Conservation (phyloP, 2,888 invertebrate species). For the Ophioninae sp. region DNA sequence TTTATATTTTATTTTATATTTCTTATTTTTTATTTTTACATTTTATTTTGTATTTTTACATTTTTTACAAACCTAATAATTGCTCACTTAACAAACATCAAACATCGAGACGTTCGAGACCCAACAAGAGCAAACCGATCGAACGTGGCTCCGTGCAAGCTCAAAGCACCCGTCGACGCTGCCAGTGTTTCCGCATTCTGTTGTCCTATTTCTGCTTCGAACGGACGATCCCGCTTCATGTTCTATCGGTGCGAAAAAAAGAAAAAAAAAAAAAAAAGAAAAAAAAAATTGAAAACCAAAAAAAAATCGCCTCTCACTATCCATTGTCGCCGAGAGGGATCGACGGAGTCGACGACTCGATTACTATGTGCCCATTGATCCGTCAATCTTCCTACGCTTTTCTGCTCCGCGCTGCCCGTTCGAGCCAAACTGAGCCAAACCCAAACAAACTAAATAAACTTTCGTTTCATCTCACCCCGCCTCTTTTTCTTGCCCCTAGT, state of each 20-base stretch:
- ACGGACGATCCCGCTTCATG: constrained; percentile 44
- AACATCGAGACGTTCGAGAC: constrained; percentile 69
- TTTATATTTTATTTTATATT: no score
- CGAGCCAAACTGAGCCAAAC: no score
- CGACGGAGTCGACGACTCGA: constrained; percentile 55
- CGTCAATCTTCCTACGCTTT: constrained; percentile 49
- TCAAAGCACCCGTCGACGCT: constrained; percentile 60
- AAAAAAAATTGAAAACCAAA: constrained; percentile 33
- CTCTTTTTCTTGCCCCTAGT: no score
- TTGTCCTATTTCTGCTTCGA: constrained; percentile 68
- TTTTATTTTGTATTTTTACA: no score
- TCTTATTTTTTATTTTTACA: no score
- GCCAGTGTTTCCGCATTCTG: constrained; percentile 74
- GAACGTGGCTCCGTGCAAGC: constrained; percentile 60
- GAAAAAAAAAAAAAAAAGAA: constrained; percentile 2
- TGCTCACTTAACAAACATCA: constrained; percentile 60
- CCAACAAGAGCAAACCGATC: constrained; percentile 29
- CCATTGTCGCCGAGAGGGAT: constrained; percentile 59
- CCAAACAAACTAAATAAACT: no score
- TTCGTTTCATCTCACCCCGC: no score
- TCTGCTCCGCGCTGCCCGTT: neutral
- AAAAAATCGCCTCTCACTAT: constrained; percentile 53
- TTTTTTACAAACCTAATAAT: no score
- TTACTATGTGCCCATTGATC: constrained; percentile 56
- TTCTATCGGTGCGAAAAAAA: constrained; percentile 22